Evolutionary conservation across 2,888 invertebrate species (phyloP), one percentile per base, ranked within the genome.

Genomic region (Athripsodes cinereus): DNA sequence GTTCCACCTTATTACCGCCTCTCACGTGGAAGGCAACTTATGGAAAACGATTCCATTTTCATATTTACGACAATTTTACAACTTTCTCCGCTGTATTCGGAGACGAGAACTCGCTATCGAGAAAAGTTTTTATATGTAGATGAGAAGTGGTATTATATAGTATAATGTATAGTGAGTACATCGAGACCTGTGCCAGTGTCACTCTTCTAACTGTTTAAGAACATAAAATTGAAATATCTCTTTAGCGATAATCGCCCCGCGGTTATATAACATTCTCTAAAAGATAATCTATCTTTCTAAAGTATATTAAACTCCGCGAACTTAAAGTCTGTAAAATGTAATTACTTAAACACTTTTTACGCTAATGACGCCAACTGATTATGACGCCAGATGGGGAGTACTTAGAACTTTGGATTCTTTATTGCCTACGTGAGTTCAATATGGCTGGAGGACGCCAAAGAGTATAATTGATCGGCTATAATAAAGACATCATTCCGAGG

Each of bases 11-110:
- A 26, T 26, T 26, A 26, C 40, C 40, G 5, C 13, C n/a, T 16
- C 40, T 35, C 49, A 47, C 51, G 31, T 13, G 40, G 52, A 40
- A 20, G 52, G 50, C 16, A 56, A 55, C 60, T 52, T 58, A 58
- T 62, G 59, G 62, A 57, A 58, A 62, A 61, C 62, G 60, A 62
- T 62, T 62, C 63, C 63, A 63, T 63, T 61, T 63, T 63, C 60
- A 63, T 63, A 63, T 63, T 63, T 63, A 63, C 63, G 63, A 61
- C 61, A 61, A 63, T 63, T 63, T 63, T 63, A 63, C 61, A 63
- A 61, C 63, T 63, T 63, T 59, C 48, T 57, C 55, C 55, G 48
- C 46, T 55, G 57, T 60, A 58, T 49, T 34, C 52, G 46, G 53
- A 56, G 58, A 62, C 60, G 60, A 56, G 59, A 59, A 61, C 55